Base-by-base conservation (phyloP, 2,797 vertebrate genomes). In the Nothura maculosa region DNA sequence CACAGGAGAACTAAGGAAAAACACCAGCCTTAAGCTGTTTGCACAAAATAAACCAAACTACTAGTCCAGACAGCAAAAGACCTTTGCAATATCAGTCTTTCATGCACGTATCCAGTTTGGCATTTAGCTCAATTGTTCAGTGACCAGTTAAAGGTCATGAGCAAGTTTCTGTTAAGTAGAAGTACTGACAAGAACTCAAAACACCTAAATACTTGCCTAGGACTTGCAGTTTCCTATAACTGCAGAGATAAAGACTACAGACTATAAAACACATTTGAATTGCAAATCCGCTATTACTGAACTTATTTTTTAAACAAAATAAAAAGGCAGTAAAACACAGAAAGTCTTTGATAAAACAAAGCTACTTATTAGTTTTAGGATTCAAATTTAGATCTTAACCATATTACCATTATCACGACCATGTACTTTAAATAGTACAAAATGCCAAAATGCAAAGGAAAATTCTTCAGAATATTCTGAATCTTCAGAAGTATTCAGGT, bases 61-160 rank as follows among this genome's bases (percentile, higher is more conserved):
- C n/a, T 85, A 85, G 64, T 82, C n/a, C 50, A 89, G 68, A 57
- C 67, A 78, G 32, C n/a, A 78, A 68, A 58, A 89, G 73, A 74
- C 27, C 63, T 92, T 87, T 89, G 79, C 54, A 86, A 50, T 82
- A 93, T 75, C 40, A 85, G 40, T 28, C 36, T 96, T 87, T 85
- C 63, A 88, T 90, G 13, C 2, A 36, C 34, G 22, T 47, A 92
- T 80, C 58, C 82, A 28, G 10, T 69, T 93, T 93, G 81, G 89
- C 4, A 0, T 88, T 93, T 72, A 88, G 30, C 57, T 94, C 70
- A 43, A n/a, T 78, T 87, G 55, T 62, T 94, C 74, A 77, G 67
- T 55, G 67, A 80, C 72, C 30, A 90, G n/a, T 82, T 55, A 92
- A 95, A 95, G 85, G 88, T 95, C 85, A 95, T 48, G 78, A 90